Evolutionary conservation across 1,140 invertebrate genomes (phyloP).

Genomic region (Periplaneta americana): DNA sequence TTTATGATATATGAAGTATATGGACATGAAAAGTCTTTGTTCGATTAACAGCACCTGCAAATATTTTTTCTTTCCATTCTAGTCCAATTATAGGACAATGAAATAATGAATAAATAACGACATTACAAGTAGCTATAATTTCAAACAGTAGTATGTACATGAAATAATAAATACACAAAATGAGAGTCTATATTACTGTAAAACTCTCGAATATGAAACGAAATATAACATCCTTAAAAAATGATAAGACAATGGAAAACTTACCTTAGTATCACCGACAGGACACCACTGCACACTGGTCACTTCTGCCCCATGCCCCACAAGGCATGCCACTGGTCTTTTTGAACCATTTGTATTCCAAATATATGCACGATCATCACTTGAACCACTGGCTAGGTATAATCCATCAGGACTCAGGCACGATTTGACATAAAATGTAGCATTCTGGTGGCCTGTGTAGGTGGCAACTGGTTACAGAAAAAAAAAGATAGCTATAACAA

Average conservation of each 20-base stretch:
- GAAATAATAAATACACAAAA: too few species aligned
- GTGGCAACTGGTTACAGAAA: background rate
- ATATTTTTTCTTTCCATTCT: too few species aligned
- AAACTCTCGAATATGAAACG: background rate
- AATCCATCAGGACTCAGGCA: conserved; percentile 70
- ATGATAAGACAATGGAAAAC: background rate
- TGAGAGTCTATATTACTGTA: background rate
- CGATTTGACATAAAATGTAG: conserved; percentile 77
- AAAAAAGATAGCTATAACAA: too few species aligned
- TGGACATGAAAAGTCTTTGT: too few species aligned
- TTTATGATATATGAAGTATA: too few species aligned
- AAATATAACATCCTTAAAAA: background rate
- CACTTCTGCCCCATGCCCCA: conserved; percentile 75
- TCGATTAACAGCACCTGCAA: too few species aligned
- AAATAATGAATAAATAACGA: too few species aligned
- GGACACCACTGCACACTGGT: conserved; percentile 75
- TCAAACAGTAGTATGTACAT: too few species aligned
- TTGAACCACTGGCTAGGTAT: conserved; percentile 78
- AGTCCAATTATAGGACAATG: too few species aligned
- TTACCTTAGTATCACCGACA: conserved; percentile 42
- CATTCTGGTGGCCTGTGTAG: conserved; percentile 62
- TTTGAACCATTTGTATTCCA: conserved; percentile 65
- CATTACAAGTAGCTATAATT: too few species aligned
- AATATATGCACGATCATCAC: conserved; percentile 76
- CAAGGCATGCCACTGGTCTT: conserved; percentile 57